Conservation (phyloP, 2,888 invertebrate genomes). For the Lissonota sp. region DNA sequence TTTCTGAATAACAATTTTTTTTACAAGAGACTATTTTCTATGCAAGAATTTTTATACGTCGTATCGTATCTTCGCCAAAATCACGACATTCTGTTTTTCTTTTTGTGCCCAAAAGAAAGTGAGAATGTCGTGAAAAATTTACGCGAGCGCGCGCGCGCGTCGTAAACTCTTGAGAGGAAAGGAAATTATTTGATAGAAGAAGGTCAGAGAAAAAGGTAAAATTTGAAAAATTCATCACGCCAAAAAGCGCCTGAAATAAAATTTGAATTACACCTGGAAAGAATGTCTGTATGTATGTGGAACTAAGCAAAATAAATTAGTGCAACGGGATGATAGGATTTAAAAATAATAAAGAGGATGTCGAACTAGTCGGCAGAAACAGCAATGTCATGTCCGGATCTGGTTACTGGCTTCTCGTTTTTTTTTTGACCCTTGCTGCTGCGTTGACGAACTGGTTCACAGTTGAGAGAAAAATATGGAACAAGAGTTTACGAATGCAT, state of each 20-base stretch:
- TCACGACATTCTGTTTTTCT: conserved; percentile 51
- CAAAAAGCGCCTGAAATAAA: conserved; percentile 81
- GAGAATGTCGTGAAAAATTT: conserved; percentile 64
- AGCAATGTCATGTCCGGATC: conserved; percentile 56
- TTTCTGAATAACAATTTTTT: no score
- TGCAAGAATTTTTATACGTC: conserved; percentile 37
- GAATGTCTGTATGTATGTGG: conserved; percentile 76
- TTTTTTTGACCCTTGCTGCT: conserved; percentile 52
- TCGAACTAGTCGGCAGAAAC: conserved; percentile 58
- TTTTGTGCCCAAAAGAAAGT: conserved; percentile 3
- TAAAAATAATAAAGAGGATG: conserved; percentile 64
- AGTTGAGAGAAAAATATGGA: conserved; percentile 52
- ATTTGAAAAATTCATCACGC: conserved; percentile 69
- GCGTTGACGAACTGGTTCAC: conserved; percentile 58
- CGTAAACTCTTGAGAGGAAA: conserved; percentile 67
- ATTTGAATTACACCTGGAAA: conserved; percentile 79
- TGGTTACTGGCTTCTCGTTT: conserved; percentile 60
- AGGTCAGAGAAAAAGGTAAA: conserved; percentile 39
- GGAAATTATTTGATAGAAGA: conserved; percentile 44
- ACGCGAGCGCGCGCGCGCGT: conserved; percentile 65
- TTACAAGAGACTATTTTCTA: no score
- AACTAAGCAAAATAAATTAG: conserved; percentile 81
- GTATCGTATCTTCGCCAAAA: conserved; percentile 34
- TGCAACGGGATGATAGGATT: conserved; percentile 71
- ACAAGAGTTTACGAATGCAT: conserved; percentile 74